Evolutionary conservation across 1,140 invertebrate species (phyloP).

Genomic region (Drosophila bipectinata): DNA sequence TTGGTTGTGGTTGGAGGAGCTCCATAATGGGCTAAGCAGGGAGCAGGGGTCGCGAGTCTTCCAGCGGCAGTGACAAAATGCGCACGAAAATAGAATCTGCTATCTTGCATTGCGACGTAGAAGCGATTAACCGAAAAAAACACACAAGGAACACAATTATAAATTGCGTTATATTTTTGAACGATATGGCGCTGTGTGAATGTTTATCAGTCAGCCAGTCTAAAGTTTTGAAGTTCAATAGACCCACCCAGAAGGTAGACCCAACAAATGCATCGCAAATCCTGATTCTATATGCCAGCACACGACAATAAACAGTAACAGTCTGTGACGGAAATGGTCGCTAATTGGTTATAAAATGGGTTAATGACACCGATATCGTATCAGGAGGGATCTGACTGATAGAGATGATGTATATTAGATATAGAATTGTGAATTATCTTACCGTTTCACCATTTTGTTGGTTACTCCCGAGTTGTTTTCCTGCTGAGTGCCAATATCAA

Average conservation of each 20-base stretch:
- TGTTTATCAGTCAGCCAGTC: slow-evolving; percentile 55
- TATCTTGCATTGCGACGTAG: slow-evolving; percentile 64
- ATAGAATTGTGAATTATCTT: slow-evolving; percentile 40
- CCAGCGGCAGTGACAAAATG: slow-evolving; percentile 44
- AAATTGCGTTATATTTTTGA: slow-evolving; percentile 76
- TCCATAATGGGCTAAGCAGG: background rate
- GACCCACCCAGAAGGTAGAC: slow-evolving; percentile 23
- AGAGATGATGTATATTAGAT: slow-evolving; percentile 7
- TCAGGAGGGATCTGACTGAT: slow-evolving; percentile 17
- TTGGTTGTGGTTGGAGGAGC: slow-evolving; percentile 58
- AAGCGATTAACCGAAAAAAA: slow-evolving; percentile 39
- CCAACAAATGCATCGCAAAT: slow-evolving; percentile 49
- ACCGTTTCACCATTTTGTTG: slow-evolving; percentile 84
- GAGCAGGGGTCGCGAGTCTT: background rate
- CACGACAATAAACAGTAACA: slow-evolving; percentile 25
- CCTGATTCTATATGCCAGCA: slow-evolving; percentile 37
- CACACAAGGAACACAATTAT: slow-evolving; percentile 50
- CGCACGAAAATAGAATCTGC: slow-evolving; percentile 30
- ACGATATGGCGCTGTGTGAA: slow-evolving; percentile 29
- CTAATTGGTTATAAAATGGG: slow-evolving; percentile 64
- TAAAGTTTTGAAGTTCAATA: slow-evolving; percentile 50
- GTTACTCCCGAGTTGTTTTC: slow-evolving; percentile 83
- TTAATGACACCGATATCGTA: slow-evolving; percentile 45
- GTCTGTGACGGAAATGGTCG: slow-evolving; percentile 44
- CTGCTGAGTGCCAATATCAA: slow-evolving; percentile 83